These are phyloP conservation scores for Parus major DNA, from an alignment of 2,113 vertebrate species.

Conservation along the genomic window DNA sequence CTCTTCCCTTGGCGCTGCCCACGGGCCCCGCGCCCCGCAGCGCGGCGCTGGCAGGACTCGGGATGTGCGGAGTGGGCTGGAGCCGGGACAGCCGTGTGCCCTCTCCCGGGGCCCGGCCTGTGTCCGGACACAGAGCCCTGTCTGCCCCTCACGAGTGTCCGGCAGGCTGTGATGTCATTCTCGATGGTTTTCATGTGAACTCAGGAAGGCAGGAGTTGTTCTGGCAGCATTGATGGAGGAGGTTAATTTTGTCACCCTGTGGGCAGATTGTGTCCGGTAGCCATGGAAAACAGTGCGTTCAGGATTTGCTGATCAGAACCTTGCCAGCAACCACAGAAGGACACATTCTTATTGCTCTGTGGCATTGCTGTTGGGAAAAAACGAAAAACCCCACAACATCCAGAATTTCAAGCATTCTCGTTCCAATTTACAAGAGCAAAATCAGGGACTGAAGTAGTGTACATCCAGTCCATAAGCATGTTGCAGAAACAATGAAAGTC, in stretches of 20 bases:
- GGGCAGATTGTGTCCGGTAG: rapidly evolving
- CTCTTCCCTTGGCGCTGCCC: neutral
- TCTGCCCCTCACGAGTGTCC: neutral
- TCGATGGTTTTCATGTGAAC: rapidly evolving
- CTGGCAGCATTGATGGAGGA: neutral
- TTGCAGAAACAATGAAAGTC: neutral
- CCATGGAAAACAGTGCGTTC: neutral
- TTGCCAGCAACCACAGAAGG: neutral
- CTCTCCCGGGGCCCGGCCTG: neutral
- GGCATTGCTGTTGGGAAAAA: rapidly evolving
- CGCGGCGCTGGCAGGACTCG: neutral
- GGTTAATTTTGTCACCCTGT: neutral
- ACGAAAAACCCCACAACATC: rapidly evolving
- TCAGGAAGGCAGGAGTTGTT: neutral
- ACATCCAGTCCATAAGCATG: rapidly evolving
- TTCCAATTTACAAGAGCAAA: neutral
- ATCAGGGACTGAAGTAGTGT: rapidly evolving
- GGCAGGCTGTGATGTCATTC: rapidly evolving
- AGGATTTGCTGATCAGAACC: neutral
- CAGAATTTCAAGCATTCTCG: neutral
- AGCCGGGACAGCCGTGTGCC: neutral
- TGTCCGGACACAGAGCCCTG: neutral
- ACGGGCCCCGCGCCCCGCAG: neutral
- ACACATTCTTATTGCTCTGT: neutral
- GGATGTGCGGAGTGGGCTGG: neutral